phyloP scores from a whole-genome alignment of 2,797 vertebrate genomes.

The Pseudocheirus occidentalis region DNA sequence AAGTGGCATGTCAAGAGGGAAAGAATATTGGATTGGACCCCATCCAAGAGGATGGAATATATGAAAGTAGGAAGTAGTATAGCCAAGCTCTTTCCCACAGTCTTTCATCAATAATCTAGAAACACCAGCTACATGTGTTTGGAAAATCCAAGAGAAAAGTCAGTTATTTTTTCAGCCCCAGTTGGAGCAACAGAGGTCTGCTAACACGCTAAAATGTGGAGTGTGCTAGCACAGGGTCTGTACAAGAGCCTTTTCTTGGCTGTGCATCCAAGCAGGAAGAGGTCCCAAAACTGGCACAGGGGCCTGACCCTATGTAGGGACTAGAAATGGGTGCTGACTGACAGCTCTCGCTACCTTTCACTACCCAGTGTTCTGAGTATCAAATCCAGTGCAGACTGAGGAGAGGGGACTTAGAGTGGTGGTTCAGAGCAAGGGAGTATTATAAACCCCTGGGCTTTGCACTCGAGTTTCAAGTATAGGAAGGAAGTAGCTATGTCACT shows the following conservation, averaged over 20 bases:
- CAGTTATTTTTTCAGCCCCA: neutral
- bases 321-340: too few relatives aligned
- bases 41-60: neutral
- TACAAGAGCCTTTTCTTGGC: too few relatives aligned
- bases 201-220: neutral
- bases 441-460: too few relatives aligned
- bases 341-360: too few relatives aligned
- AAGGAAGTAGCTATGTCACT: neutral
- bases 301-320: too few relatives aligned
- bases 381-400: too few relatives aligned
- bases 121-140: neutral
- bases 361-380: too few relatives aligned
- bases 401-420: too few relatives aligned
- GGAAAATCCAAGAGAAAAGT: neutral
- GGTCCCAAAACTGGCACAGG: too few relatives aligned
- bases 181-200: neutral
- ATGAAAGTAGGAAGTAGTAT: neutral
- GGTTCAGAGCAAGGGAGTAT: too few relatives aligned
- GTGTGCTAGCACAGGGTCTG: neutral
- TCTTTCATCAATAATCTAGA: neutral
- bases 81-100: neutral
- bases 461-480: neutral
- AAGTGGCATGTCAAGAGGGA: neutral
- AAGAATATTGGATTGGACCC: neutral
- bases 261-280: too few relatives aligned